These are phyloP conservation scores for Pyrgus malvae DNA, from an alignment of 2,888 invertebrate species.

Conservation along the genomic window DNA sequence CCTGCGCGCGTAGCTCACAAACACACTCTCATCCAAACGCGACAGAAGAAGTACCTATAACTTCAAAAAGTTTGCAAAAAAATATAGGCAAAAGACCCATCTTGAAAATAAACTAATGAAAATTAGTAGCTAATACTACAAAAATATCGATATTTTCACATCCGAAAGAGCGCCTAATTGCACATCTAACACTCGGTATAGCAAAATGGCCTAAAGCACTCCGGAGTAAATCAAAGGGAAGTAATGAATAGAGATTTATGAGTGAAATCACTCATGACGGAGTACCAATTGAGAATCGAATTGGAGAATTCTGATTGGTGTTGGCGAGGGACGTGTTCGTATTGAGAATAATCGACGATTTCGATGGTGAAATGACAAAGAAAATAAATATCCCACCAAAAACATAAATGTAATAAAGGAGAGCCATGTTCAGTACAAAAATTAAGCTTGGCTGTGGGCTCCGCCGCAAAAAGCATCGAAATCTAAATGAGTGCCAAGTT, in stretches of 20 bases:
- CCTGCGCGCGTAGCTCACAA: too few species aligned
- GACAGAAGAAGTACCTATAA: too few species aligned
- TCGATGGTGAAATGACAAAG: too few species aligned
- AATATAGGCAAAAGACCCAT: neutral
- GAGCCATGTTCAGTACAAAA: too few species aligned
- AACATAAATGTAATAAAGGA: too few species aligned
- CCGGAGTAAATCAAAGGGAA: slow-evolving; percentile 35
- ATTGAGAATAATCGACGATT: too few species aligned
- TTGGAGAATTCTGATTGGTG: slow-evolving; percentile 22
- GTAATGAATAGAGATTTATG: slow-evolving; percentile 36
- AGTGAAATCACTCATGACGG: slow-evolving; percentile 35
- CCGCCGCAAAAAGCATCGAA: too few species aligned
- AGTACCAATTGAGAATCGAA: slow-evolving; percentile 31
- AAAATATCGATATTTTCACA: slow-evolving; percentile 5
- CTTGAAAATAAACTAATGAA: neutral
- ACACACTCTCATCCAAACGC: too few species aligned
- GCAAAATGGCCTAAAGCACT: slow-evolving; percentile 19
- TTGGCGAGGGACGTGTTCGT: neutral
- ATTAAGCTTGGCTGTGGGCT: too few species aligned
- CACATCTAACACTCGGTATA: neutral
- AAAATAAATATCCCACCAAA: too few species aligned
- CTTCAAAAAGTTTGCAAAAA: too few species aligned
- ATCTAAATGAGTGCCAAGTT: too few species aligned
- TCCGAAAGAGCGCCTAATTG: neutral
- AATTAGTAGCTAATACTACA: neutral